Evolutionary conservation across 2,888 invertebrate species (phyloP), one percentile per base, ranked within the genome.

Genomic region (Clusia tigrina): DNA sequence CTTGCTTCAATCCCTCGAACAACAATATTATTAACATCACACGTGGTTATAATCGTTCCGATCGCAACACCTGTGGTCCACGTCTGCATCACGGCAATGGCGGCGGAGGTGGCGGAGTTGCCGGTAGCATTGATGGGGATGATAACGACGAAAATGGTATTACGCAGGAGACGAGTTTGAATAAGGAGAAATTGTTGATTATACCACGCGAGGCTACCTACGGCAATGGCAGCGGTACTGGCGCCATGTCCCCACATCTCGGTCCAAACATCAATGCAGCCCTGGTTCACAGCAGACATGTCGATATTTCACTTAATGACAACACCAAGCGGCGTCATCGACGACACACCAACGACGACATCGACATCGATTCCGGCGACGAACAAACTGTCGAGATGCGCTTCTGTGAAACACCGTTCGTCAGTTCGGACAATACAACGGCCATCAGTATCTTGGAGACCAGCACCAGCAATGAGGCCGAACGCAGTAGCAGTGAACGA

Each of bases 1-100:
- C 89, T 6, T 89, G 89, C 74, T 88, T 89, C 63, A 87, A 88
- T 76, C 85, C 86, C 23, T 86, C 87, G 63, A 81, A 81, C 60
- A 80, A 80, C 58, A 81, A 81, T 38, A 78, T 81, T 3, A 78
- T 81, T 53, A 81, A 79, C 54, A 74, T 82, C 0, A 78, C 79
- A 2, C 65, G 83, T 2, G 77, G 77, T 62, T 82, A 80, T 54
- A 82, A 81, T 68, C 79, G 81, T 32, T 81, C 81, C 5, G 82
- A 83, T 65, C 78, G 83, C 23, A 82, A 82, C 59, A 83, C 82
- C 5, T 82, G 83, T 53, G 82, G 79, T 1, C 81, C 81, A 0
- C 69, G 79, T 2, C 62, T 80, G 9, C 78, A 80, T 56, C 77
- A 80, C 54, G 77, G 77, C 58, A 78, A 77, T 25, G 77, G 74